phyloP scores from a whole-genome alignment of 2,888 invertebrate species.

The Oligia fasciuncula region DNA sequence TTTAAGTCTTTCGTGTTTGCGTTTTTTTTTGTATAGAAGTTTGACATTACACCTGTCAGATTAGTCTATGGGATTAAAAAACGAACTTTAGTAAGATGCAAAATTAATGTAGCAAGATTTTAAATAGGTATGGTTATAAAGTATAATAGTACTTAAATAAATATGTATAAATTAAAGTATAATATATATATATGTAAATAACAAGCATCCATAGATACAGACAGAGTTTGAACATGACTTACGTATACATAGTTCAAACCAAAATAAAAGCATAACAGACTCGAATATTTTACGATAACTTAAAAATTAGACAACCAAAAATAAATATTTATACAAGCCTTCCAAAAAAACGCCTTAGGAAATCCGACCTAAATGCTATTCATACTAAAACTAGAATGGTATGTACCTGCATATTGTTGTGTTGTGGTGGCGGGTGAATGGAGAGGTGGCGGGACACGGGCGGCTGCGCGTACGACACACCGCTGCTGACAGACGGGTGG shows the following conservation, averaged over 20 bases:
- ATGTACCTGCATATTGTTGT: slow-evolving; percentile 82
- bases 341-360: slow-evolving; percentile 6
- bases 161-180: neutral
- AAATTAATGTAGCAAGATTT: slow-evolving; percentile 8
- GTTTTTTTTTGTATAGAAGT: too few relatives aligned
- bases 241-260: neutral
- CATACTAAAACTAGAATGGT: slow-evolving; percentile 17
- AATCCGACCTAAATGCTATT: slow-evolving; percentile 7
- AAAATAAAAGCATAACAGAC: neutral
- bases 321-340: slow-evolving; percentile 7
- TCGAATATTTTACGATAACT: neutral
- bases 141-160: neutral
- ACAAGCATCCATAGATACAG: neutral
- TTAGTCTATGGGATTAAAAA: too few relatives aligned
- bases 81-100: slow-evolving; percentile 19
- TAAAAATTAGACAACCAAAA: neutral
- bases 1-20: too few relatives aligned
- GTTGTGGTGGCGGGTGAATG: slow-evolving; percentile 81
- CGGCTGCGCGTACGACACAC: slow-evolving; percentile 82
- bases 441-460: slow-evolving; percentile 80
- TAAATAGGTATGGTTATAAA: neutral
- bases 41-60: too few relatives aligned
- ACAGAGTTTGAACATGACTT: neutral
- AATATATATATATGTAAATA: neutral
- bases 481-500: slow-evolving; percentile 84